Percentiles rank a stretch among this genome's conserved stretches.
Conservation (phyloP, 2,113 vertebrate species). For the Sporophila hypoxantha region DNA sequence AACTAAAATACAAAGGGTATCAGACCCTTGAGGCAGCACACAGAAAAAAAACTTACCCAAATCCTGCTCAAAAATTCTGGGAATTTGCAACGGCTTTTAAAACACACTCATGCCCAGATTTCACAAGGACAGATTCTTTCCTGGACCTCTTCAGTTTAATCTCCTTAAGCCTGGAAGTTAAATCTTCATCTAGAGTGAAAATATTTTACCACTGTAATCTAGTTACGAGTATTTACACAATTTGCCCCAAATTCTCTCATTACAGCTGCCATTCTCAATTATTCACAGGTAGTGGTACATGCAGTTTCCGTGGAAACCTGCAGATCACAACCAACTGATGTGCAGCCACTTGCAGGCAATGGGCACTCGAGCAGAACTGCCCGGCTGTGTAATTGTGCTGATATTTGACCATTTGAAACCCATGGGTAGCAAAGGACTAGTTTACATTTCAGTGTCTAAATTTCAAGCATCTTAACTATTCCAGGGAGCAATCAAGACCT, state of each 20-base stretch:
- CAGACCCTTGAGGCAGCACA: not conserved
- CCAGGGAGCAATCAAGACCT: slow-evolving; percentile 10
- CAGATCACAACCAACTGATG: slow-evolving; percentile 26
- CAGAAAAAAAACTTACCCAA: slow-evolving; percentile 16
- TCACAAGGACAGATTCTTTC: slow-evolving; percentile 1
- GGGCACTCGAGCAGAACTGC: slow-evolving; percentile 47
- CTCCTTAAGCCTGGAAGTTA: slow-evolving; percentile 48
- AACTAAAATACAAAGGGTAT: slow-evolving; percentile 25
- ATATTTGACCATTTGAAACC: slow-evolving; percentile 34
- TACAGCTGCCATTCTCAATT: slow-evolving; percentile 62
- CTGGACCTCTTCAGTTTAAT: slow-evolving; percentile 53
- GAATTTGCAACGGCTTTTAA: slow-evolving; percentile 28
- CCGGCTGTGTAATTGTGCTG: slow-evolving; percentile 16
- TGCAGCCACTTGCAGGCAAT: slow-evolving; percentile 16
- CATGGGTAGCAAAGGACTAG: not conserved
- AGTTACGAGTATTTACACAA: slow-evolving; percentile 61
- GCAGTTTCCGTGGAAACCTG: slow-evolving; percentile 70
- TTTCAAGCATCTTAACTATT: slow-evolving; percentile 33
- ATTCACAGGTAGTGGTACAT: slow-evolving; percentile 65
- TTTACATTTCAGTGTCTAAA: slow-evolving; percentile 30
- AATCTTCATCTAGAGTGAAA: slow-evolving; percentile 54
- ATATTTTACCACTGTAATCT: slow-evolving; percentile 62
- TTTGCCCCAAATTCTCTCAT: slow-evolving; percentile 60
- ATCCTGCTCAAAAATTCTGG: not conserved
- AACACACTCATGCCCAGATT: slow-evolving; percentile 8